A percentile compares a stretch with the other conserved stretches of the same genome.
phyloP scores from a whole-genome alignment of 2,888 invertebrate species.

The Pyrrhosoma nymphula region DNA sequence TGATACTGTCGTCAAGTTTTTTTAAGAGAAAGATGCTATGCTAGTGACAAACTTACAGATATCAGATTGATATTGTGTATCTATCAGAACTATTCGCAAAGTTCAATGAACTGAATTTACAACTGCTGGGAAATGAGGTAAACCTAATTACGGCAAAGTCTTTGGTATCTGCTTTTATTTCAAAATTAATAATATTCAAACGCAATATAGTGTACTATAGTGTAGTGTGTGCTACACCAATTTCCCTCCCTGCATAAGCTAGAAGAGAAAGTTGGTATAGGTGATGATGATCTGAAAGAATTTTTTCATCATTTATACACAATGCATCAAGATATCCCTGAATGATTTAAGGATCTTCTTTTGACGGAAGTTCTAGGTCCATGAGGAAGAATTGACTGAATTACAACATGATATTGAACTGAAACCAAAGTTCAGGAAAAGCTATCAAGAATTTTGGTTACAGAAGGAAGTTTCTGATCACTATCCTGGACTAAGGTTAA shows the following conservation, averaged over 20 bases:
- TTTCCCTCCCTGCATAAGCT: constrained; percentile 28
- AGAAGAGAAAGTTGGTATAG: too few relatives aligned
- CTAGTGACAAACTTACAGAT: not conserved
- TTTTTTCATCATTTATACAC: not conserved
- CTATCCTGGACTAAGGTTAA: not conserved
- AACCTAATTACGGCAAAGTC: not conserved
- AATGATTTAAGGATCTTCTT: not conserved
- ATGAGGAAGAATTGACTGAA: too few relatives aligned
- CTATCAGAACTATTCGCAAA: not conserved
- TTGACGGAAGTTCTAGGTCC: not conserved
- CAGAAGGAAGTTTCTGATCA: not conserved
- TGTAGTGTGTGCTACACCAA: not conserved
- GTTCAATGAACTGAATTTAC: too few relatives aligned
- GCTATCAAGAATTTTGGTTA: not conserved
- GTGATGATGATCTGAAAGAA: not conserved
- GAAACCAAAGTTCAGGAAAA: not conserved
- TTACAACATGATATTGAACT: too few relatives aligned
- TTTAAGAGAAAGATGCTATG: not conserved
- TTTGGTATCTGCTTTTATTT: not conserved
- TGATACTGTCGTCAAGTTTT: not conserved
- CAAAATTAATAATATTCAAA: not conserved
- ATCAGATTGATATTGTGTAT: not conserved
- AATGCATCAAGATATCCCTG: not conserved
- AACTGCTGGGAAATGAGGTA: not conserved
- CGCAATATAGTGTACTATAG: constrained; percentile 1